A percentile compares a stretch with the other conserved stretches of the same genome.
Evolutionary conservation across 2,888 invertebrate species (phyloP).

Genomic region (Mesoligia furuncula): DNA sequence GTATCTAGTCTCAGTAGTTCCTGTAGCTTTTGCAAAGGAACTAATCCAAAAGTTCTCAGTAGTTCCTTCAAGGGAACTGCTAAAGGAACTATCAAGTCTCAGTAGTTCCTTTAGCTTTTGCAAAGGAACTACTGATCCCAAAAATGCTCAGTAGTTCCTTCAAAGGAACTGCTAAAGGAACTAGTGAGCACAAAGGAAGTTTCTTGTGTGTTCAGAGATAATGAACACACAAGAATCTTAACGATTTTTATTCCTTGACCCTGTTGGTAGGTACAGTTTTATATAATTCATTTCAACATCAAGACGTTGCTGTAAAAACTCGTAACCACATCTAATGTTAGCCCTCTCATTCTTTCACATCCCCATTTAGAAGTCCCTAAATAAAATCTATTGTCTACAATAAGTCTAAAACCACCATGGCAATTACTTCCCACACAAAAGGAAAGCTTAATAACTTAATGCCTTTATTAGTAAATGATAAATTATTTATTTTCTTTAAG

Average conservation of each 20-base stretch:
- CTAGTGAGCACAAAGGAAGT: too few species aligned
- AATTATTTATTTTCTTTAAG: too few species aligned
- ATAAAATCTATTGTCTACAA: conserved; percentile 26
- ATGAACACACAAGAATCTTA: neutral
- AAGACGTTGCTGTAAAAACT: neutral
- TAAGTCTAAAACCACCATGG: conserved; percentile 22
- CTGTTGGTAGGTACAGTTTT: neutral
- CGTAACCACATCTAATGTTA: conserved; percentile 12
- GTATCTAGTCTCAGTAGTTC: too few species aligned
- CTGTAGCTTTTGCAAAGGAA: too few species aligned
- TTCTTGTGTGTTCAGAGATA: neutral
- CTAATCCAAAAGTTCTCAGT: too few species aligned
- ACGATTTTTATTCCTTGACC: neutral
- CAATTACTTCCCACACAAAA: conserved; percentile 23
- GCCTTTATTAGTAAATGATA: conserved; percentile 39
- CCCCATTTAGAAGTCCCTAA: conserved; percentile 13
- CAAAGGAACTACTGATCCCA: too few species aligned
- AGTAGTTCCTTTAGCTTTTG: too few species aligned
- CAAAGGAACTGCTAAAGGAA: too few species aligned
- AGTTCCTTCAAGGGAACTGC: too few species aligned
- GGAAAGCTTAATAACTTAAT: conserved; percentile 27
- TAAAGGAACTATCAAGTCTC: too few species aligned
- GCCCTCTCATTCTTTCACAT: neutral
- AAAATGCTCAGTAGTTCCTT: too few species aligned
- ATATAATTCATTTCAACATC: neutral